A percentile compares a stretch with the other conserved stretches of the same genome.
phyloP scores from a whole-genome alignment of 1,140 invertebrate genomes.

The Pseudomyrmex sp. region DNA sequence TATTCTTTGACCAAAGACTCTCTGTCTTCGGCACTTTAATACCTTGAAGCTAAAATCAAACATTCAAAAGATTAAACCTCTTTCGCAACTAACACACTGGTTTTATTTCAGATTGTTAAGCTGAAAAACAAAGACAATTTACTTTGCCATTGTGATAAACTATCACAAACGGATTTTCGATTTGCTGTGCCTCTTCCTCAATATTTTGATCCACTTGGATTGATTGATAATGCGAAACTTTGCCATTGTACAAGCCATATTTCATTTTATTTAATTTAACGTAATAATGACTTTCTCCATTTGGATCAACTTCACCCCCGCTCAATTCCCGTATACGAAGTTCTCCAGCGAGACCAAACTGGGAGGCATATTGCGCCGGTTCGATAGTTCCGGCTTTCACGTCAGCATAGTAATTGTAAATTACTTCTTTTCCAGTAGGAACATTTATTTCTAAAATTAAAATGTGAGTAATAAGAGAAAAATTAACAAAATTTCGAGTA shows the following conservation, averaged over 20 bases:
- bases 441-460: slow-evolving; percentile 68
- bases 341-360: slow-evolving; percentile 77
- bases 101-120: background rate
- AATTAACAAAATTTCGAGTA: too few species aligned
- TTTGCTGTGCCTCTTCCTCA: slow-evolving; percentile 60
- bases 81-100: background rate
- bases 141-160: slow-evolving; percentile 75
- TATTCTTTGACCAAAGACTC: slow-evolving; percentile 77
- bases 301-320: slow-evolving; percentile 60
- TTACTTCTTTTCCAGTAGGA: slow-evolving; percentile 76
- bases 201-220: slow-evolving; percentile 53
- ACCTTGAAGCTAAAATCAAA: slow-evolving; percentile 70
- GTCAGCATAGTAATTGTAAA: slow-evolving; percentile 81
- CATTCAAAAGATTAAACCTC: background rate
- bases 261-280: slow-evolving; percentile 77
- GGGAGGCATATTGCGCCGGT: slow-evolving; percentile 78
- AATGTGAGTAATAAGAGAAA: background rate
- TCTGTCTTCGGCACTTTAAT: slow-evolving; percentile 74
- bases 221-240: slow-evolving; percentile 34
- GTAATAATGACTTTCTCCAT: slow-evolving; percentile 68
- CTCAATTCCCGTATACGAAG: slow-evolving; percentile 73
- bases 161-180: slow-evolving; percentile 78
- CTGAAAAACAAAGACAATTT: slow-evolving; percentile 3
- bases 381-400: slow-evolving; percentile 78
- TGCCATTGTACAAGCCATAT: slow-evolving; percentile 79